Evolutionary conservation across 2,113 vertebrate genomes (phyloP).

Genomic region (Oostethus manadensis): DNA sequence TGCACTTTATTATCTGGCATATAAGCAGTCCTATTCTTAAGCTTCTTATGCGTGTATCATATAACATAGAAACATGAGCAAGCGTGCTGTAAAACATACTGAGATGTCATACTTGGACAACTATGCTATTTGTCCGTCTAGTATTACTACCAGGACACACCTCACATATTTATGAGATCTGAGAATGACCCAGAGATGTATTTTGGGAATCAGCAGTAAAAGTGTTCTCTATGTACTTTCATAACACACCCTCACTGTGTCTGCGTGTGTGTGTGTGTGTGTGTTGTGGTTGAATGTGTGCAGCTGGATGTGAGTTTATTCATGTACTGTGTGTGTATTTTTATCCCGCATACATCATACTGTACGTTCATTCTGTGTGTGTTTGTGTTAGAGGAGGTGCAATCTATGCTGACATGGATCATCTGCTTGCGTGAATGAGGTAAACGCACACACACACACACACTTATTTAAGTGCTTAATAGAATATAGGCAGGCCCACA

Average conservation of each 20-base stretch:
- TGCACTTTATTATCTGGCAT: too few species aligned
- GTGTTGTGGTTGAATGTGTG: too few species aligned
- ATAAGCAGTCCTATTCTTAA: too few species aligned
- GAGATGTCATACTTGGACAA: too few species aligned
- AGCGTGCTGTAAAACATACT: too few species aligned
- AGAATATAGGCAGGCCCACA: too few species aligned
- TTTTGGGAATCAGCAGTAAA: not conserved
- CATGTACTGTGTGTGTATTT: conserved; percentile 4
- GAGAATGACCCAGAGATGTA: not conserved
- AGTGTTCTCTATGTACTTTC: conserved; percentile 27
- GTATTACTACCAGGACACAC: too few species aligned
- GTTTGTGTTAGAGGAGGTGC: conserved; percentile 26
- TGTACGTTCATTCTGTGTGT: conserved; percentile 1
- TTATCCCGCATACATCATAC: not conserved
- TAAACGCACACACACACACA: not conserved
- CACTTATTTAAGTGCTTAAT: not conserved
- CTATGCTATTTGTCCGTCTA: too few species aligned
- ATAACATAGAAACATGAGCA: too few species aligned
- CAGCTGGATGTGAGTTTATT: conserved; percentile 1
- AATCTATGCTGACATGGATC: conserved; percentile 56
- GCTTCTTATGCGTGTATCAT: not conserved
- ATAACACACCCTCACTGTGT: conserved; percentile 29
- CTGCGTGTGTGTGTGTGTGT: not conserved
- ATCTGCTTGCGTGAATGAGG: conserved; percentile 51
- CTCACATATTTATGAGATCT: not conserved